These are phyloP conservation scores for Horisme vitalbata DNA, from an alignment of 2,888 invertebrate species.

Conservation along the genomic window DNA sequence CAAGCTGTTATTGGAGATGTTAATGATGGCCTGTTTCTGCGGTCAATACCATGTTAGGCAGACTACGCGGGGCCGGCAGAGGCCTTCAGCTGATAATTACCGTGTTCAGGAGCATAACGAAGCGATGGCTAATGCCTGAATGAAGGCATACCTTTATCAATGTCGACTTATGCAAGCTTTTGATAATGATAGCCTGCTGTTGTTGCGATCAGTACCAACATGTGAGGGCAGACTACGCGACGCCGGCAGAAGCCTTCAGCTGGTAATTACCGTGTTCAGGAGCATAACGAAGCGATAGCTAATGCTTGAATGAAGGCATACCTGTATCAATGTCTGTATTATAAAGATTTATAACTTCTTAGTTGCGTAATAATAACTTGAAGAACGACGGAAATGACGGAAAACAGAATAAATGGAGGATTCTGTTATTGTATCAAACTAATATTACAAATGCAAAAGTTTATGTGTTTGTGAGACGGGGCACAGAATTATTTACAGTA, in stretches of 20 bases:
- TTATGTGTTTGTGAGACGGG: too few species aligned
- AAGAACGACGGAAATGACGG: too few species aligned
- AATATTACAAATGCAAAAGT: too few species aligned
- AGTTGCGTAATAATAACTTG: too few species aligned
- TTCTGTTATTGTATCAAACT: too few species aligned
- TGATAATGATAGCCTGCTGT: too few species aligned
- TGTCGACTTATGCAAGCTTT: too few species aligned
- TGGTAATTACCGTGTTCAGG: neutral
- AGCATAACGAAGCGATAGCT: slow-evolving; percentile 11
- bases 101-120: slow-evolving; percentile 7
- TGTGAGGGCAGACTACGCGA: slow-evolving; percentile 1
- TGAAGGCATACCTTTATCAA: neutral
- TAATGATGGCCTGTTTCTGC: slow-evolving; percentile 2
- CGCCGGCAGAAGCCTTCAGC: neutral
- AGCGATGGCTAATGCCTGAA: slow-evolving; percentile 2
- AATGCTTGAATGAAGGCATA: neutral
- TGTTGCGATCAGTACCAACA: neutral
- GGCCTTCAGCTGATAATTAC: neutral
- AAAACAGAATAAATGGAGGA: too few species aligned
- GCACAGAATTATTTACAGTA: too few species aligned
- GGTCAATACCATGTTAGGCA: neutral
- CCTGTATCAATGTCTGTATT: too few species aligned
- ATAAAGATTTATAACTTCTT: too few species aligned
- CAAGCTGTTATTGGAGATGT: too few species aligned
- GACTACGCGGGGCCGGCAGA: neutral